phyloP scores from a whole-genome alignment of 2,888 invertebrate species.

The Drosophila anceps region DNA sequence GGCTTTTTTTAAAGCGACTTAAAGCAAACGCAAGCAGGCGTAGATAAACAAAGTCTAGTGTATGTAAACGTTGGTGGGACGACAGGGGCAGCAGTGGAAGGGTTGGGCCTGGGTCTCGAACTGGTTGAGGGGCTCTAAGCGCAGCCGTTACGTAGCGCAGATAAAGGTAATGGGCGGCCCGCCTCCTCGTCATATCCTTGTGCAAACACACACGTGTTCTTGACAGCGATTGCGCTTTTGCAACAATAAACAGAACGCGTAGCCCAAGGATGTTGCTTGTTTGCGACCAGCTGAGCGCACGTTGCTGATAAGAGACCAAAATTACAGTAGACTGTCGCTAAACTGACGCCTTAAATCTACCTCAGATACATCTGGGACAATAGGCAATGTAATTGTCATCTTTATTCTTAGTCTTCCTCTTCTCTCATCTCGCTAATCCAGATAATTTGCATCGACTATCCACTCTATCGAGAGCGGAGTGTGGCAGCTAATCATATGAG shows the following conservation, averaged over 20 bases:
- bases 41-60: constrained; percentile 70
- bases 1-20: constrained; percentile 53
- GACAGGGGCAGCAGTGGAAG: not conserved
- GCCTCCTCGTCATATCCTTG: constrained; percentile 68
- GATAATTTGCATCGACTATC: not conserved
- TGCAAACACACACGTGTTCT: constrained; percentile 80
- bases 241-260: constrained; percentile 51
- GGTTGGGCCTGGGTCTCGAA: not conserved
- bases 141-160: constrained; percentile 39
- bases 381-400: not conserved
- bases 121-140: not conserved
- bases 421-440: not conserved
- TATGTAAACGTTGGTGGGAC: constrained; percentile 14
- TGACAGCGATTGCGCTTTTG: constrained; percentile 78
- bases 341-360: not conserved
- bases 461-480: not conserved
- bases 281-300: constrained; percentile 25
- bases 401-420: not conserved
- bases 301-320: constrained; percentile 31
- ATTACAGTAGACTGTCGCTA: constrained; percentile 2
- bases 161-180: constrained; percentile 60
- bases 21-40: constrained; percentile 64
- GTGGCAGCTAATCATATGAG: constrained; percentile 15
- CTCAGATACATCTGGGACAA: not conserved
- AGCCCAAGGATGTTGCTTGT: constrained; percentile 65